Evolutionary conservation across 2,888 invertebrate species (phyloP).

Genomic region (Papilio protenor): DNA sequence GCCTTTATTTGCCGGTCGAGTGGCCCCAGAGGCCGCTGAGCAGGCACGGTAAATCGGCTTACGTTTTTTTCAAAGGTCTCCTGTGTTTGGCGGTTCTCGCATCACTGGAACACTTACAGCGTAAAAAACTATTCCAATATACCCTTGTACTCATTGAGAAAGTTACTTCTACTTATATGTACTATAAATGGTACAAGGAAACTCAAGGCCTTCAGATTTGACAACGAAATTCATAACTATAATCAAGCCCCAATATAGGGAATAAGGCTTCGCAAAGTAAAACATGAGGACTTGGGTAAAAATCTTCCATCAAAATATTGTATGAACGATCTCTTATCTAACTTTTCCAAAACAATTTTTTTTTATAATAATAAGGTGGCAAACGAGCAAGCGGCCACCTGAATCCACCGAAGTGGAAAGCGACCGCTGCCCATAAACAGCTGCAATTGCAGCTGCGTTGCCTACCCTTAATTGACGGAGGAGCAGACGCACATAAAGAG

Average conservation of each 20-base stretch:
- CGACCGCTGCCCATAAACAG: too few species aligned
- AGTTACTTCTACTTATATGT: slow-evolving; percentile 21
- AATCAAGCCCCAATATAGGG: not conserved
- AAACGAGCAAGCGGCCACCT: too few species aligned
- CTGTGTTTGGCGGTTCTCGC: slow-evolving; percentile 78
- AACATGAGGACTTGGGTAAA: not conserved
- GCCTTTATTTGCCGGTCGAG: slow-evolving; percentile 82
- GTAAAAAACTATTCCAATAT: slow-evolving; percentile 74
- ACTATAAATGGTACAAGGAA: not conserved
- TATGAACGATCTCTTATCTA: not conserved
- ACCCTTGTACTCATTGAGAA: slow-evolving; percentile 49
- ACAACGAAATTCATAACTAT: not conserved
- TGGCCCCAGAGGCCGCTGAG: slow-evolving; percentile 70
- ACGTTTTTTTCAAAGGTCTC: slow-evolving; percentile 81
- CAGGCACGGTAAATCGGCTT: slow-evolving; percentile 81
- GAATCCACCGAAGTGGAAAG: too few species aligned
- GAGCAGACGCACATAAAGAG: too few species aligned
- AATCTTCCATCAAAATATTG: not conserved
- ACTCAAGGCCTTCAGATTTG: not conserved
- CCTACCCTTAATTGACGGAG: too few species aligned
- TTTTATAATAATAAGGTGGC: too few species aligned
- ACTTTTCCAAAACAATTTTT: not conserved
- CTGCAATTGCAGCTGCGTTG: too few species aligned
- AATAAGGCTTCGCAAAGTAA: not conserved
- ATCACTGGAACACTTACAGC: slow-evolving; percentile 65